phyloP scores from a whole-genome alignment of 1,140 invertebrate genomes.

The Idris sp. region DNA sequence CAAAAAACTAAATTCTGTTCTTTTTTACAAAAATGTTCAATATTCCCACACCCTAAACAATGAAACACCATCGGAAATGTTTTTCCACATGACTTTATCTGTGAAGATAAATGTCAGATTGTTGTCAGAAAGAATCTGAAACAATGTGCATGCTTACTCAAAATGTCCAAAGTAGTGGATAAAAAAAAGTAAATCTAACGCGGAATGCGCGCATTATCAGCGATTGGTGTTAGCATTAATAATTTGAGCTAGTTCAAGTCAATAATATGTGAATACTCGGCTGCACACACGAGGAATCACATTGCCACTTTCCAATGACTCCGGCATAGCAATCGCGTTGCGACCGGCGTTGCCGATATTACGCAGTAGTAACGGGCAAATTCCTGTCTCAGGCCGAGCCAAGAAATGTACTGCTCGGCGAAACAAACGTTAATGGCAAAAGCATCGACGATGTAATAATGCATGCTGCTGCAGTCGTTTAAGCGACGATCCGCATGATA shows the following conservation, averaged over 20 bases:
- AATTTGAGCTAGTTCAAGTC: constrained; percentile 66
- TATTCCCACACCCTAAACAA: too few species aligned
- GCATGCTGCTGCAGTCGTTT: constrained; percentile 40
- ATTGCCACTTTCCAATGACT: constrained; percentile 71
- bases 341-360: constrained; percentile 63
- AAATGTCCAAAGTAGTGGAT: too few species aligned
- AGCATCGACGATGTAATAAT: constrained; percentile 51
- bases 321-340: constrained; percentile 23
- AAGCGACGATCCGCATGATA: constrained; percentile 48
- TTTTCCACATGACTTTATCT: too few species aligned
- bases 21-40: too few species aligned
- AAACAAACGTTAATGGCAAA: constrained; percentile 59
- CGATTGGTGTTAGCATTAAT: constrained; percentile 45
- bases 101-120: too few species aligned
- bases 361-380: constrained; percentile 61
- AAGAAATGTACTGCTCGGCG: constrained; percentile 51
- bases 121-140: too few species aligned
- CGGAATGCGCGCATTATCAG: constrained; percentile 46
- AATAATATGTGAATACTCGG: constrained; percentile 71
- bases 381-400: constrained; percentile 60
- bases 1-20: too few species aligned
- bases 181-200: too few species aligned
- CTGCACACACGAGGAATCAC: constrained; percentile 62
- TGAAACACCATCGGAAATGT: too few species aligned
- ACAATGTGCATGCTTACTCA: too few species aligned